These are phyloP conservation scores for Tauraco hartlaubi DNA, from an alignment of 2,797 vertebrate genomes.

Conservation along the genomic window DNA sequence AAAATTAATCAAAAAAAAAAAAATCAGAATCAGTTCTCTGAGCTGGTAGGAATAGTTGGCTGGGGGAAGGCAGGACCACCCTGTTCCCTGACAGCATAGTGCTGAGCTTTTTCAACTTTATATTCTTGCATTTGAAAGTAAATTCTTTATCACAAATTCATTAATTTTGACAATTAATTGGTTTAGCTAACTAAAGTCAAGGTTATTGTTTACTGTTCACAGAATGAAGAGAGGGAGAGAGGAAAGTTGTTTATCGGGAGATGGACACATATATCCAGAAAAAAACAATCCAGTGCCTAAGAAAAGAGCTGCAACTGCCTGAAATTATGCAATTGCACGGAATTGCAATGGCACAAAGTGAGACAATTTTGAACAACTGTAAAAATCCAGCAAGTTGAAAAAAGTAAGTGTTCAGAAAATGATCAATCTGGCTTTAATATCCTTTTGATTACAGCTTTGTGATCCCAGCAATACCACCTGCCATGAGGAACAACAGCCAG, in stretches of 20 bases:
- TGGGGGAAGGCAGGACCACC: neutral
- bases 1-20: neutral
- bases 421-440: neutral
- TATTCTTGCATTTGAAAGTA: neutral
- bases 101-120: neutral
- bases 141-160: neutral
- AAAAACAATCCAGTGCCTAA: neutral
- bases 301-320: neutral
- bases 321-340: neutral
- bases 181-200: neutral
- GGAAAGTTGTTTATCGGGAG: neutral
- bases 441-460: neutral
- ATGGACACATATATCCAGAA: accelerated
- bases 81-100: neutral
- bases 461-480: neutral
- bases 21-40: neutral
- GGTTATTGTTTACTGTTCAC: neutral
- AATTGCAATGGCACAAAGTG: neutral
- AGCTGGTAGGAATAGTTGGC: neutral
- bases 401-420: neutral
- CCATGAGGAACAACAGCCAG: neutral
- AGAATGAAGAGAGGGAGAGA: neutral
- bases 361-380: neutral
- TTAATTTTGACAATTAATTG: neutral
- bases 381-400: neutral